Conservation (phyloP, 2,888 invertebrate species). For the Chrysotoxum bicinctum region DNA sequence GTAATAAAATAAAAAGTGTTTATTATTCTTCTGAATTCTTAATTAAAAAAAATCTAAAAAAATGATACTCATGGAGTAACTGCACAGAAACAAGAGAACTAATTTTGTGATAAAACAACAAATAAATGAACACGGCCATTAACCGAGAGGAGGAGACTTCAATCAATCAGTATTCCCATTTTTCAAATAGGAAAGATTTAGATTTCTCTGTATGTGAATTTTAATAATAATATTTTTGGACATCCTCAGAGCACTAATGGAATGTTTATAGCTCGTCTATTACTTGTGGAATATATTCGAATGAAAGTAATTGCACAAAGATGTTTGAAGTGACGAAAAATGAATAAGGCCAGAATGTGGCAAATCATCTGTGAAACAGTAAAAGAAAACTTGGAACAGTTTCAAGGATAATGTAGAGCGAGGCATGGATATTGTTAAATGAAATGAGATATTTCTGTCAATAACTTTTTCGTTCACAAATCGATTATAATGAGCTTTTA, state of each 20-base stretch:
- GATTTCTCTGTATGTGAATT: neutral
- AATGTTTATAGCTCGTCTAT: conserved; percentile 44
- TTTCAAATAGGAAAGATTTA: neutral
- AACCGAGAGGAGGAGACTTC: neutral
- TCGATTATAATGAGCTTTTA: conserved; percentile 27
- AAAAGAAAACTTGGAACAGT: conserved; percentile 25
- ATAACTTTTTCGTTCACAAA: conserved; percentile 20
- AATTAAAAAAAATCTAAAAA: conserved; percentile 33
- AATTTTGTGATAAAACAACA: neutral
- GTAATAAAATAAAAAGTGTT: conserved; percentile 11
- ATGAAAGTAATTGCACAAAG: conserved; percentile 52
- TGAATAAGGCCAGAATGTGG: neutral
- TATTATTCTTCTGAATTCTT: conserved; percentile 49
- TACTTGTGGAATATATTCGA: conserved; percentile 35
- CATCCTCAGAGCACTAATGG: conserved; percentile 30
- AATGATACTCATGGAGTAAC: neutral
- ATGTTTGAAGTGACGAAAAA: neutral
- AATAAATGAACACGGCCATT: neutral
- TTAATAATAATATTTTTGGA: neutral
- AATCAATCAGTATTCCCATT: conserved; percentile 1
- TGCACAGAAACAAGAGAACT: neutral
- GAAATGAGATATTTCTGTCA: conserved; percentile 27
- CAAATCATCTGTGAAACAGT: conserved; percentile 22
- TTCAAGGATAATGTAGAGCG: conserved; percentile 7
- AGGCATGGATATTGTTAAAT: conserved; percentile 24